A percentile compares a stretch with the other conserved stretches of the same genome.
Conservation (phyloP, 2,113 vertebrate species). For the Copsychus sechellarum region DNA sequence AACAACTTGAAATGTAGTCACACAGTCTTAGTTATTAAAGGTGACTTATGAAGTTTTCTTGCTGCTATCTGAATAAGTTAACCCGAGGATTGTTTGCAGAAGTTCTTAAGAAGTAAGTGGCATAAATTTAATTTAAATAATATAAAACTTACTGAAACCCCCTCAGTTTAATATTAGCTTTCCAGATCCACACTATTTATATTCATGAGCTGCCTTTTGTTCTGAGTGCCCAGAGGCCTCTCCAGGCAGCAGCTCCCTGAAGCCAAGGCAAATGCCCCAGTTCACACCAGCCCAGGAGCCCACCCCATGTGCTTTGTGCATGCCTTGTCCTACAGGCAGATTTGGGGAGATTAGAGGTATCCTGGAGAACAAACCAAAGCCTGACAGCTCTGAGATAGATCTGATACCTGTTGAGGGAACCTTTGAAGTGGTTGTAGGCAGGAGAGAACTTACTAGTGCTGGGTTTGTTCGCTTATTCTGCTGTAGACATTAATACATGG, state of each 20-base stretch:
- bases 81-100: not conserved
- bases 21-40: slow-evolving; percentile 8
- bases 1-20: slow-evolving; percentile 37
- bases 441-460: not conserved
- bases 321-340: not conserved
- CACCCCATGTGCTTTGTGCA: rapidly evolving
- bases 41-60: not conserved
- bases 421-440: not conserved
- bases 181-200: not conserved
- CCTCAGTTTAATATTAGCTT: not conserved
- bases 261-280: not conserved
- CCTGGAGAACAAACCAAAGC: not conserved
- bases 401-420: not conserved
- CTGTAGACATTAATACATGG: not conserved
- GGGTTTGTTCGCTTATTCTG: not conserved
- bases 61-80: not conserved
- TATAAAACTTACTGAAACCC: not conserved
- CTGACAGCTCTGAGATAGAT: not conserved
- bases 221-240: not conserved
- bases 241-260: not conserved
- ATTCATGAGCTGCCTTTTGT: not conserved
- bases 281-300: not conserved
- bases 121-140: not conserved
- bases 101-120: not conserved
- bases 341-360: not conserved